A percentile compares a stretch with the other conserved stretches of the same genome.
These are phyloP conservation scores for Muscicapa comitata DNA, from an alignment of 2,797 vertebrate genomes.

Conservation along the genomic window DNA sequence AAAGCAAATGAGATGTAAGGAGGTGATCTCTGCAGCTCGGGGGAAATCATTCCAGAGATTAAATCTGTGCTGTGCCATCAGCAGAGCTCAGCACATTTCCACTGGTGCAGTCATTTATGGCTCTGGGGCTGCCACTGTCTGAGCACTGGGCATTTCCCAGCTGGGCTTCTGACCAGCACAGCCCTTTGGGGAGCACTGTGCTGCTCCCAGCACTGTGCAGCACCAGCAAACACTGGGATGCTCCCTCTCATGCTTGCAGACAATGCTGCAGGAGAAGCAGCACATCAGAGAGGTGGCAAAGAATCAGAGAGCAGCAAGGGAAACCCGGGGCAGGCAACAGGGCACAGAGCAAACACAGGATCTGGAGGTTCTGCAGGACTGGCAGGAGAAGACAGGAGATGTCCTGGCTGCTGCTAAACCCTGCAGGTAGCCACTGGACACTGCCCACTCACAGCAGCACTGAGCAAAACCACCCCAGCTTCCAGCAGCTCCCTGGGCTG, in stretches of 20 bases:
- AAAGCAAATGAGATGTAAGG: neutral
- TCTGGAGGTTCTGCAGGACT: neutral
- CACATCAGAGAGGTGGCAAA: rapidly evolving
- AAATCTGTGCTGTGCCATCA: neutral
- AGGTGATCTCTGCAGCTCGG: neutral
- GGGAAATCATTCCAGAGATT: neutral
- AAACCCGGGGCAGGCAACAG: neutral
- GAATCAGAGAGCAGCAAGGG: neutral
- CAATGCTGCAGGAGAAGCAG: neutral
- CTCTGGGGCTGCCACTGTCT: rapidly evolving
- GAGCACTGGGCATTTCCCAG: rapidly evolving
- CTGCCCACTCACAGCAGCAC: neutral
- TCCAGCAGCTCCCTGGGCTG: neutral
- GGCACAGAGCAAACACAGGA: rapidly evolving
- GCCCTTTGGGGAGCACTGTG: neutral
- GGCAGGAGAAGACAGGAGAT: rapidly evolving
- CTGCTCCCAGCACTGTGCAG: neutral
- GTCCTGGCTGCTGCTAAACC: neutral
- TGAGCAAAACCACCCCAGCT: neutral
- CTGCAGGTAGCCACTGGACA: neutral
- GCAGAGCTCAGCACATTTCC: neutral
- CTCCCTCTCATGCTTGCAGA: rapidly evolving
- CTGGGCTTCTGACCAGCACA: neutral
- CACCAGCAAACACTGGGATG: rapidly evolving
- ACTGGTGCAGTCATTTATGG: neutral